Evolutionary conservation across 2,797 vertebrate genomes (phyloP), one percentile per base, ranked within the genome.

Genomic region (Sarcoramphus papa): DNA sequence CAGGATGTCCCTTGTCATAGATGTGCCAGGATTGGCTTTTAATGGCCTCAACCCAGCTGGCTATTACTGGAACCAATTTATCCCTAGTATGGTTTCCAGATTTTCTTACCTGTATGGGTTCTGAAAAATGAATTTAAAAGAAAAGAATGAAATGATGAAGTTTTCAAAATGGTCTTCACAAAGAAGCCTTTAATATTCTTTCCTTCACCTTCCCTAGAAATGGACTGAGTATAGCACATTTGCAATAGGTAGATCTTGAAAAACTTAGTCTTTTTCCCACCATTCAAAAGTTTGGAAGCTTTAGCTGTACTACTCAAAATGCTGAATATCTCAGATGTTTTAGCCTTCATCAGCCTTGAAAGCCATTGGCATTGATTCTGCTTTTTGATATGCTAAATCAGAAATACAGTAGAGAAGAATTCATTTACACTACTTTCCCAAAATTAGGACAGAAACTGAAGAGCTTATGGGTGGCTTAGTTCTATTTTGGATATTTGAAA

Each of bases 11-110:
- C 13, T 65, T 88, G 43, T 78, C 51, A 75, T 51, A 95, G 92
- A 96, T 70, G 17, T 90, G 77, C 72, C 60, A 96, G 47, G 41
- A 93, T 3, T 92, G 57, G 62, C 22, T 97, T 96, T 95, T 95
- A 96, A 93, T 88, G 75, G 60, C 50, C 20, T 88, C 79, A 91
- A 53, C n/a, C 45, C 85, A 96, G 63, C 77, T 97, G 91, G 41
- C 69, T 96, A 14, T 78, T 86, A 68, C 82, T 82, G 79, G 84
- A 68, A 67, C 19, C 24, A 53, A 60, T 78, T 93, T 53, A 73
- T 41, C 68, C 14, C 80, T 93, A 79, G 67, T 88, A 57, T 31
- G 25, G 27, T 79, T 96, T 93, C 79, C 67, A 94, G 64, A 67
- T 85, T 31, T 82, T 17, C 73, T 68, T 90, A 83, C 62, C 76